Evolutionary conservation across 2,113 vertebrate species (phyloP), one percentile per base, ranked within the genome.

Genomic region (Psettodes erumei): DNA sequence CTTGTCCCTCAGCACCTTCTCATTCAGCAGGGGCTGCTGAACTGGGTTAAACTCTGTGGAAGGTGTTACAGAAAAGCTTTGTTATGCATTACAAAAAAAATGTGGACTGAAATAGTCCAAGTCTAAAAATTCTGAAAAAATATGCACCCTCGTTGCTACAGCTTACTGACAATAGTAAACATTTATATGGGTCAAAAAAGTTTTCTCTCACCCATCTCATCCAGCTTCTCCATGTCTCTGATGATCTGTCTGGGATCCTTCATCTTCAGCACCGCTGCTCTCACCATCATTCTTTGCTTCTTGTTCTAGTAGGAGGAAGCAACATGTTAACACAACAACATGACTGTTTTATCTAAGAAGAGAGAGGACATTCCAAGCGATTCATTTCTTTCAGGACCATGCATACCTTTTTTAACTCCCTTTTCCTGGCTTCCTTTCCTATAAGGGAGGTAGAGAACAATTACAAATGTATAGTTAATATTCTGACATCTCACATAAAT

Each of bases 191-290:
- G 23, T 10, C 3, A 6, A 21, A 38, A 21, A 21, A 7, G n/a
- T n/a, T n/a, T 19, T 3, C 16, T 56, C 93, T 94, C 80, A 99
- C 98, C 98, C 97, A 99, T 99, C 85, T 99, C 98, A 93, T 99
- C 98, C 82, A 99, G 88, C 89, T 99, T 99, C 91, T 99, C 98
- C 98, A 99, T 99, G 90, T 99, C 98, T 75, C 94, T 92, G 90
- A 99, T 98, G 88, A 99, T 99, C 86, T 99, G 98, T 77, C 98
- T 96, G n/a, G 98, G 98, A 88, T 99, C 98, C 77, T 99, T 99
- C 98, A 99, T 99, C 91, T 99, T 99, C 59, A 99, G 90, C 67
- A 99, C 98, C 0, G 98, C 98, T 16, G 98, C 97, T 89, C 98
- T 94, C 73, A 99, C 98, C 98, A 99, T 99, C 98, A 99, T 99